Percentiles rank a stretch among this genome's conserved stretches.
These are phyloP conservation scores for Cosmia trapezina DNA, from an alignment of 2,888 invertebrate species.

Conservation along the genomic window DNA sequence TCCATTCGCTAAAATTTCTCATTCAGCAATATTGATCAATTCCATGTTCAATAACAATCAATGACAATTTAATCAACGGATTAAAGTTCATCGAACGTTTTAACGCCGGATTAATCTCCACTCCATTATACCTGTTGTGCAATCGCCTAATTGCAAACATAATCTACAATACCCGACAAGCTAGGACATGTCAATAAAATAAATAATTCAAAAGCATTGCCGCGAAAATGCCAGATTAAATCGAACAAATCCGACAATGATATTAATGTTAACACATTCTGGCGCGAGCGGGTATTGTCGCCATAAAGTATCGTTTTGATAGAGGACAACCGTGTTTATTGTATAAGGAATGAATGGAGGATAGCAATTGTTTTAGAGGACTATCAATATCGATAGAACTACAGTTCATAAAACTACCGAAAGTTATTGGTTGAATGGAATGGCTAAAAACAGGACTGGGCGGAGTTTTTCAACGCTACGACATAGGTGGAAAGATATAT, in stretches of 20 bases:
- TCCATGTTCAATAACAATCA: neutral
- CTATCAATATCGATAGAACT: neutral
- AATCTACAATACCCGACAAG: conserved; percentile 47
- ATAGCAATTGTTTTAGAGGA: neutral
- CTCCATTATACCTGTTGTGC: conserved; percentile 30
- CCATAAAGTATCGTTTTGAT: conserved; percentile 37
- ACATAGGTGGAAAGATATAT: neutral
- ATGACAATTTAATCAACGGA: conserved; percentile 23
- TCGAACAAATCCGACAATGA: conserved; percentile 64
- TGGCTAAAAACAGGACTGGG: neutral
- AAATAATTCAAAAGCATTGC: conserved; percentile 61
- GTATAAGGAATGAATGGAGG: neutral
- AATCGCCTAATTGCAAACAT: conserved; percentile 49
- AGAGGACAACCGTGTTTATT: conserved; percentile 28
- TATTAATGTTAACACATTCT: conserved; percentile 63
- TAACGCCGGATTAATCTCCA: conserved; percentile 14
- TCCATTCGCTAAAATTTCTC: too few species aligned
- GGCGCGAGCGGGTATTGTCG: conserved; percentile 24
- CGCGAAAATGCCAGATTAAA: conserved; percentile 61
- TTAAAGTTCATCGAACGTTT: conserved; percentile 21
- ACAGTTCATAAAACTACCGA: neutral
- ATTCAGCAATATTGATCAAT: neutral
- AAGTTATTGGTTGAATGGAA: neutral
- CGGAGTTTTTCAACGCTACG: neutral
- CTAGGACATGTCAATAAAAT: conserved; percentile 56